Conservation (phyloP, 2,113 vertebrate genomes). For the Tetrao urogallus region DNA sequence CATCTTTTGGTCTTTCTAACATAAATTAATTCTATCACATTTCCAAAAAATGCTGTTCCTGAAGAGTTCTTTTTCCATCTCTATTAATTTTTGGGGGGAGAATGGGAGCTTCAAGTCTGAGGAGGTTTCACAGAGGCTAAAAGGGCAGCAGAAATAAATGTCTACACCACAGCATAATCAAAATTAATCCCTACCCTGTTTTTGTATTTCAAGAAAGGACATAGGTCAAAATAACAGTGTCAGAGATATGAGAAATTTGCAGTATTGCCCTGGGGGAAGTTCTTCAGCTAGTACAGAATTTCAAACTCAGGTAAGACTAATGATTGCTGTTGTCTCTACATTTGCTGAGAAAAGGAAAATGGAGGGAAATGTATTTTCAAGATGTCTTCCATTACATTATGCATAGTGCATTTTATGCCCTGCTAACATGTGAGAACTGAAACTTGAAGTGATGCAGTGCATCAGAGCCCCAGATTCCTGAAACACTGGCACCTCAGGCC, state of each 20-base stretch:
- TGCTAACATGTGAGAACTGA: not conserved
- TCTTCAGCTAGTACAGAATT: not conserved
- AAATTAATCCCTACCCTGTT: not conserved
- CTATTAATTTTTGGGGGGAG: not conserved
- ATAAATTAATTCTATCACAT: not conserved
- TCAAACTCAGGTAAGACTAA: not conserved
- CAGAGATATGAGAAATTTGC: not conserved
- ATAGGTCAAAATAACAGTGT: not conserved
- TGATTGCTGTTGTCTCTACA: not conserved
- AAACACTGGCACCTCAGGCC: not conserved
- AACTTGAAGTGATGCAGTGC: not conserved
- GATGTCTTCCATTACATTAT: not conserved
- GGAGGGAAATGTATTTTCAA: not conserved
- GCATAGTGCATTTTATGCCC: not conserved
- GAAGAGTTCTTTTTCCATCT: not conserved
- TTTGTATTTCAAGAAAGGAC: not conserved
- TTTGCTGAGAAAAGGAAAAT: not conserved
- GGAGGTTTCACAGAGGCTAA: not conserved
- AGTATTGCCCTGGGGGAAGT: not conserved
- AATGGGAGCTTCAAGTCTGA: not conserved
- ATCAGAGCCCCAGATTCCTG: not conserved
- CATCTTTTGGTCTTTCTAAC: not conserved
- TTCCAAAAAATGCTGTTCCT: not conserved
- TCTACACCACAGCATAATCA: not conserved
- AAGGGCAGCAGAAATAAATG: not conserved